A percentile compares a stretch with the other conserved stretches of the same genome.
Conservation (phyloP, 1,140 invertebrate genomes). For the Eurytemora carolleeae region DNA sequence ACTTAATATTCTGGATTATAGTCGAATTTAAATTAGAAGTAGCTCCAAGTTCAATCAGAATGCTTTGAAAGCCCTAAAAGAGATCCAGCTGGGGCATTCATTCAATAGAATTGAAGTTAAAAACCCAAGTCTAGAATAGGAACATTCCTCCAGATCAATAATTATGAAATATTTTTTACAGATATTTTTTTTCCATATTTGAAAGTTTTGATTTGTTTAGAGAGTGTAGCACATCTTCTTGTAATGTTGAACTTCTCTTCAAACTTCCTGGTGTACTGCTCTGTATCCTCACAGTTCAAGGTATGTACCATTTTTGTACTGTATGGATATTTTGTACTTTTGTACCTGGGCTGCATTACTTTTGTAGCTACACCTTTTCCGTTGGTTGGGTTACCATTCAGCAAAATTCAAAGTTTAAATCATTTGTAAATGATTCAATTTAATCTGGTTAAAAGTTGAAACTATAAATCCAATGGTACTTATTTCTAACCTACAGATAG, state of each 20-base stretch:
- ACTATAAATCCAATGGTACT: background rate
- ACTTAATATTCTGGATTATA: too few species aligned
- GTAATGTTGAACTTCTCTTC: slow-evolving; percentile 13
- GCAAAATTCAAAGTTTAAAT: background rate
- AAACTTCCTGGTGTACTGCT: slow-evolving; percentile 15
- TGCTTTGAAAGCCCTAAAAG: too few species aligned
- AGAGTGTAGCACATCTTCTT: slow-evolving; percentile 9
- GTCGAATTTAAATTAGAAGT: too few species aligned
- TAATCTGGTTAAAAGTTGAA: background rate
- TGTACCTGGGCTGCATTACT: background rate
- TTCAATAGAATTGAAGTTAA: background rate
- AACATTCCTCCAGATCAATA: background rate
- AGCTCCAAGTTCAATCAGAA: too few species aligned
- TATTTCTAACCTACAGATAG: background rate
- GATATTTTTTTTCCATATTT: background rate
- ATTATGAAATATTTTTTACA: background rate
- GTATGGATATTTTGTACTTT: background rate
- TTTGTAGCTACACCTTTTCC: background rate
- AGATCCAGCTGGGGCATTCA: too few species aligned
- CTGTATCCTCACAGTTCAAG: slow-evolving; percentile 5
- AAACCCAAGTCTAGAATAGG: background rate
- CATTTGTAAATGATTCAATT: background rate
- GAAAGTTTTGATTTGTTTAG: background rate
- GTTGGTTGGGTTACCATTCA: too few species aligned
- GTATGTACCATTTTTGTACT: background rate